Base-by-base conservation (phyloP, 2,888 invertebrate genomes). In the Drosophila hamatofila region DNA sequence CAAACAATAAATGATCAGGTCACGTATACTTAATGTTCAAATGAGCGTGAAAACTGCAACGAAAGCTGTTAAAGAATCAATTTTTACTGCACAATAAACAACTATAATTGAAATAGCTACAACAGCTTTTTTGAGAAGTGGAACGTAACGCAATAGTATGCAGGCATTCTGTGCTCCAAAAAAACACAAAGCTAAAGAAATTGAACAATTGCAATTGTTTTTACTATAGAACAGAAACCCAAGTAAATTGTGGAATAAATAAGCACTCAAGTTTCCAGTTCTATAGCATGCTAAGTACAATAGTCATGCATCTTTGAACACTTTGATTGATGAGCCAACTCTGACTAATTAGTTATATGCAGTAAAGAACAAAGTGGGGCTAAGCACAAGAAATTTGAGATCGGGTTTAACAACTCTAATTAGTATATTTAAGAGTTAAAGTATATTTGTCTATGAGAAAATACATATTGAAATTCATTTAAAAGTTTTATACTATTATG, bases 121-220 rank as follows among this genome's bases (percentile, higher is more conserved):
- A 52, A 23, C 65, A 52, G n/a, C 21, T 65, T 64, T 51, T 35
- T 35, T 14, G 27, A 35, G 14, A 65, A 42, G 9, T 65, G 42
- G 65, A 44, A 52, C 65, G 65, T n/a, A 42, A 52, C 52, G 5
- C 12, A 44, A 64, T 51, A n/a, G 18, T 7, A 49, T 49, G 49
- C 12, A 21, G 18, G 56, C 21, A 56, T 33, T 42, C 16, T n/a
- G 9, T 30, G 49, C 30, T 30, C 27, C 27, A 9, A 48, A 42
- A 46, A 49, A 16, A 16, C 30, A 59, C 9, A 52, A 42, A 44
- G 23, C 3, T 33, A 21, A 35, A 42, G 14, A 49, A 63, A 64
- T 48, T 16, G 3, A 46, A 23, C 7, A 49, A 11, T 16, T 62
- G 12, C 12, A 48, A 48, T 57, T 25, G 18, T 16, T 9, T 35